Evolutionary conservation across 1,140 invertebrate species (phyloP).

Genomic region (Drosophila mojavensis): DNA sequence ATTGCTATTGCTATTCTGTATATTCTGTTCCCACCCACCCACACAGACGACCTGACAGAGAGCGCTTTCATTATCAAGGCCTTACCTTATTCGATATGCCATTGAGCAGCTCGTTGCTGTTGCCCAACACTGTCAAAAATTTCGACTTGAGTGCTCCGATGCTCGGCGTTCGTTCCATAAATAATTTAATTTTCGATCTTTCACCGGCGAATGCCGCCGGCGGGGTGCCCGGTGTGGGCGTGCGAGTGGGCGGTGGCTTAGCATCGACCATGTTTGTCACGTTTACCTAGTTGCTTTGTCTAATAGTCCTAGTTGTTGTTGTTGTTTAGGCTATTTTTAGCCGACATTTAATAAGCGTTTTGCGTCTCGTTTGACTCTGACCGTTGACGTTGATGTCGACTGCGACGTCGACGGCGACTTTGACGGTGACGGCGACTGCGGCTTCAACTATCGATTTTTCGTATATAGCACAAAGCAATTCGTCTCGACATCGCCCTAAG

Average conservation of each 20-base stretch:
- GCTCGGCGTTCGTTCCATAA: slow-evolving; percentile 84
- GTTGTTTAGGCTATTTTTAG: slow-evolving; percentile 43
- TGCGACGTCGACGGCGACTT: not conserved
- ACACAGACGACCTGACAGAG: slow-evolving; percentile 3
- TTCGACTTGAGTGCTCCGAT: slow-evolving; percentile 84
- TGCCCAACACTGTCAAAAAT: slow-evolving; percentile 84
- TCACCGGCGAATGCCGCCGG: slow-evolving; percentile 74
- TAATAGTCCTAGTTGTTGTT: slow-evolving; percentile 16
- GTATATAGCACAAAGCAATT: slow-evolving; percentile 27
- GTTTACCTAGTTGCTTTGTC: not conserved
- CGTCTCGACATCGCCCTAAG: slow-evolving; percentile 11
- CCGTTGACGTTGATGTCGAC: slow-evolving; percentile 22
- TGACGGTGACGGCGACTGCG: slow-evolving; percentile 19
- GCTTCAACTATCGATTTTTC: slow-evolving; percentile 66
- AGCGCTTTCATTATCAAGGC: slow-evolving; percentile 67
- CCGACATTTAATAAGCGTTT: slow-evolving; percentile 34
- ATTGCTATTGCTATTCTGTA: not conserved
- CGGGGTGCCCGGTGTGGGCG: slow-evolving; percentile 59
- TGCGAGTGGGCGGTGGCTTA: slow-evolving; percentile 54
- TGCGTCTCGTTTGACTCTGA: slow-evolving; percentile 26
- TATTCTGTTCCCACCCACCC: slow-evolving; percentile 35
- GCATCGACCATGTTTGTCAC: slow-evolving; percentile 60
- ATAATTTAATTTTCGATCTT: slow-evolving; percentile 83
- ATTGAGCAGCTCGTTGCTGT: slow-evolving; percentile 84
- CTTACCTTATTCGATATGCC: slow-evolving; percentile 84